Percentiles rank a stretch among this genome's conserved stretches.
Evolutionary conservation across 2,797 vertebrate genomes (phyloP).

Genomic region (Halcyon badia): DNA sequence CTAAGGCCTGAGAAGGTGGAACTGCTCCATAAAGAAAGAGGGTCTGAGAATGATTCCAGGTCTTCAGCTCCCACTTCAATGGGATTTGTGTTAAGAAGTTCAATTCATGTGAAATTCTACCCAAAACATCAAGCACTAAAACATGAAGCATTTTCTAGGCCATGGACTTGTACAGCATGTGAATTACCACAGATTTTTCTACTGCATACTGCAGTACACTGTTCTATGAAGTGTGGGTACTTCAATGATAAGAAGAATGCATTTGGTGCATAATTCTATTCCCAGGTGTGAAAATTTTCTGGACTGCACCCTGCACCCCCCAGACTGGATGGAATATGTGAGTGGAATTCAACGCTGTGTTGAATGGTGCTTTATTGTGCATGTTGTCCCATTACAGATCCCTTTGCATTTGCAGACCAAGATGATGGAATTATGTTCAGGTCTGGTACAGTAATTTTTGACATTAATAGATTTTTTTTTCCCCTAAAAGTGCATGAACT

Average conservation of each 20-base stretch:
- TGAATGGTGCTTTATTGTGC: background rate
- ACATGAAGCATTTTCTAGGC: background rate
- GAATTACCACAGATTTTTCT: background rate
- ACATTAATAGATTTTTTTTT: background rate
- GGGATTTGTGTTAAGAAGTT: background rate
- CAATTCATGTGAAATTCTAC: background rate
- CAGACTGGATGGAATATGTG: background rate
- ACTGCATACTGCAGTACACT: background rate
- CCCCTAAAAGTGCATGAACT: background rate
- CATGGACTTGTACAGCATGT: background rate
- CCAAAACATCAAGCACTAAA: background rate
- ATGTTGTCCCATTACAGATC: background rate
- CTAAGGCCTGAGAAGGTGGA: background rate
- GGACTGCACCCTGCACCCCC: background rate
- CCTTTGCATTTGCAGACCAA: background rate
- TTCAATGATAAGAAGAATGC: background rate
- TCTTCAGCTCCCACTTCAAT: background rate
- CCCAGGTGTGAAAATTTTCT: background rate
- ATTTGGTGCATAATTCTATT: background rate
- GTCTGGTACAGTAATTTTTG: background rate
- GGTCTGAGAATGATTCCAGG: background rate
- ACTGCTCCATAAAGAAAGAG: background rate
- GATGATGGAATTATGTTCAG: background rate
- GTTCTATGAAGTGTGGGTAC: background rate
- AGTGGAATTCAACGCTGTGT: background rate